A percentile compares a stretch with the other conserved stretches of the same genome.
Conservation (phyloP, 2,113 vertebrate genomes). For the Burhinus bistriatus region DNA sequence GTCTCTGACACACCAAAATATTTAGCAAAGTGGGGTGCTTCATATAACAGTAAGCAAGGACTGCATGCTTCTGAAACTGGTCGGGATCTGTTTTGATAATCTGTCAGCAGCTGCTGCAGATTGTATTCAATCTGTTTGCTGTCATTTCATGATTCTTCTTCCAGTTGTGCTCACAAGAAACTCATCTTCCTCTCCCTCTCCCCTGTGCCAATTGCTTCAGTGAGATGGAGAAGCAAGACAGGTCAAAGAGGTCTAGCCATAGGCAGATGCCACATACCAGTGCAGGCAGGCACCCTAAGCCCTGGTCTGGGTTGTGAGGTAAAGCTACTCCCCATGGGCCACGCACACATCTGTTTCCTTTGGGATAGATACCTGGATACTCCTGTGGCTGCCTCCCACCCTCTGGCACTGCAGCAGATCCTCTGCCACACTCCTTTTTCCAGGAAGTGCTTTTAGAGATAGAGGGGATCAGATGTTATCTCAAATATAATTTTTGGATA, state of each 20-base stretch:
- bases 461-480: background rate
- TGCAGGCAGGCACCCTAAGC: background rate
- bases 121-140: background rate
- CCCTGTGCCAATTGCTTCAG: fast-evolving
- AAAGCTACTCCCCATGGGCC: fast-evolving
- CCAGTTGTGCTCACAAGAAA: background rate
- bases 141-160: background rate
- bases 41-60: background rate
- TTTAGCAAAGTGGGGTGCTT: background rate
- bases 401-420: background rate
- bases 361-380: background rate
- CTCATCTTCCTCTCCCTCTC: background rate
- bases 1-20: background rate
- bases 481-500: conserved; percentile 19
- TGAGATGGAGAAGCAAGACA: background rate
- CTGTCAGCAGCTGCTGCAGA: background rate
- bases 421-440: background rate
- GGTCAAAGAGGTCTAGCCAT: background rate
- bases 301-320: background rate
- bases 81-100: background rate
- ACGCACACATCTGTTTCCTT: background rate
- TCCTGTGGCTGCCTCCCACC: background rate
- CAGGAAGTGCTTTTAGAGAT: background rate
- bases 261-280: fast-evolving
- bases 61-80: background rate